A percentile compares a stretch with the other conserved stretches of the same genome.
These are phyloP conservation scores for Bufo gargarizans DNA, from an alignment of 2,113 vertebrate species.

Conservation along the genomic window DNA sequence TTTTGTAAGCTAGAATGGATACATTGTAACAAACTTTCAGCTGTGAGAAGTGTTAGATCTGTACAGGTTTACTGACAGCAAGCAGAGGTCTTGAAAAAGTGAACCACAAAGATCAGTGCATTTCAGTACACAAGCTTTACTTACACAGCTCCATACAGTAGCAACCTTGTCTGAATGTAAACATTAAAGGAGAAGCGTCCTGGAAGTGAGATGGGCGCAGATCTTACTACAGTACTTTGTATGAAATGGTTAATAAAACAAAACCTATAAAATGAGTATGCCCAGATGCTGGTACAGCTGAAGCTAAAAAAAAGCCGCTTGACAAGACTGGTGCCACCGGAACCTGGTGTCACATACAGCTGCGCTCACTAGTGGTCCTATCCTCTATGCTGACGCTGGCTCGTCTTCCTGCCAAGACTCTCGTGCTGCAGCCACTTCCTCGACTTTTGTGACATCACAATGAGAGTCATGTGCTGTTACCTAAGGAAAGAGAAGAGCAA, in stretches of 20 bases:
- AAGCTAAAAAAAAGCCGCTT: not conserved
- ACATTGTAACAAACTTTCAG: not conserved
- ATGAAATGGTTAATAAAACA: not conserved
- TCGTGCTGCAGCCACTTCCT: not conserved
- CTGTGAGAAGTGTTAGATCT: not conserved
- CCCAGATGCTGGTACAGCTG: not conserved
- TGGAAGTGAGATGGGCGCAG: not conserved
- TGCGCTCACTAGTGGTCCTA: not conserved
- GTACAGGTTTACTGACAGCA: not conserved
- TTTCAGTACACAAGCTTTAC: not conserved
- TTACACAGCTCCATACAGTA: not conserved
- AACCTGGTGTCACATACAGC: not conserved
- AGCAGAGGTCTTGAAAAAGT: not conserved
- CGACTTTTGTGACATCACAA: not conserved
- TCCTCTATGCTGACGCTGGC: not conserved
- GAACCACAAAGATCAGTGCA: not conserved
- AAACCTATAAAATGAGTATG: not conserved
- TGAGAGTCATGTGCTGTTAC: slow-evolving; percentile 26
- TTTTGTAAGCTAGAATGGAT: not conserved
- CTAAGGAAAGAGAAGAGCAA: slow-evolving; percentile 4
- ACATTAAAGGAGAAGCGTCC: not conserved
- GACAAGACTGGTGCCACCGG: not conserved
- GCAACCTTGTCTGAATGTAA: not conserved
- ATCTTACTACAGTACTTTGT: not conserved
- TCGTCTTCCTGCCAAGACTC: not conserved